Evolutionary conservation across 2,113 vertebrate species (phyloP).

Genomic region (Perca fluviatilis): DNA sequence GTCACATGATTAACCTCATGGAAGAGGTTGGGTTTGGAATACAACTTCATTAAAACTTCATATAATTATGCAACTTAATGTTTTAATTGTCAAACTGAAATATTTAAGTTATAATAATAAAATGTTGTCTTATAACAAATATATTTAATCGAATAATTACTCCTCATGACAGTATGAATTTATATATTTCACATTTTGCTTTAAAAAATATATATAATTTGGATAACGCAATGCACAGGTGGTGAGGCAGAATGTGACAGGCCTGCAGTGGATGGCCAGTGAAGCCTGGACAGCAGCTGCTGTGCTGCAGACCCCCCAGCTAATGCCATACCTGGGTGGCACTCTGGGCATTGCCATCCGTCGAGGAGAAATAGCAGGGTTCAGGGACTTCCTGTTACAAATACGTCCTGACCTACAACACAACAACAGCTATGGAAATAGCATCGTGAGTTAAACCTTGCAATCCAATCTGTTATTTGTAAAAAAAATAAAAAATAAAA

Average conservation of each 20-base stretch:
- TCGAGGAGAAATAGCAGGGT: constrained; percentile 70
- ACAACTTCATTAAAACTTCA: neutral
- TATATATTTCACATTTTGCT: no score
- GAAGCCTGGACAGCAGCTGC: constrained; percentile 62
- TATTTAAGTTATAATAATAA: neutral
- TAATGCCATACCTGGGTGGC: constrained; percentile 66
- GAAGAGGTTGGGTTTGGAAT: constrained; percentile 16
- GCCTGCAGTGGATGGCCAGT: constrained; percentile 81
- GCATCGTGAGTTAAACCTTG: constrained; percentile 36
- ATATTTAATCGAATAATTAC: neutral
- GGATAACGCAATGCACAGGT: constrained; percentile 42
- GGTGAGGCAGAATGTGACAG: constrained; percentile 73
- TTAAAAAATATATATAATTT: no score
- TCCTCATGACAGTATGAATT: no score
- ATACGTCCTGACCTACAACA: constrained; percentile 41
- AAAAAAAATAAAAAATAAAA: no score
- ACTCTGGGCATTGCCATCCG: constrained; percentile 77
- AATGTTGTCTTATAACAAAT: neutral
- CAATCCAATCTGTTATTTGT: neutral
- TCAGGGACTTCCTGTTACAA: constrained; percentile 55
- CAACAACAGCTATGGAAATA: constrained; percentile 28
- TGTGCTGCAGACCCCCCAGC: constrained; percentile 48
- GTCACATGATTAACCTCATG: constrained; percentile 62
- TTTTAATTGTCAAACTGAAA: neutral
- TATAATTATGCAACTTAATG: neutral